Evolutionary conservation across 2,888 invertebrate genomes (phyloP), one percentile per base, ranked within the genome.

Genomic region (Scaptomyza reducta): DNA sequence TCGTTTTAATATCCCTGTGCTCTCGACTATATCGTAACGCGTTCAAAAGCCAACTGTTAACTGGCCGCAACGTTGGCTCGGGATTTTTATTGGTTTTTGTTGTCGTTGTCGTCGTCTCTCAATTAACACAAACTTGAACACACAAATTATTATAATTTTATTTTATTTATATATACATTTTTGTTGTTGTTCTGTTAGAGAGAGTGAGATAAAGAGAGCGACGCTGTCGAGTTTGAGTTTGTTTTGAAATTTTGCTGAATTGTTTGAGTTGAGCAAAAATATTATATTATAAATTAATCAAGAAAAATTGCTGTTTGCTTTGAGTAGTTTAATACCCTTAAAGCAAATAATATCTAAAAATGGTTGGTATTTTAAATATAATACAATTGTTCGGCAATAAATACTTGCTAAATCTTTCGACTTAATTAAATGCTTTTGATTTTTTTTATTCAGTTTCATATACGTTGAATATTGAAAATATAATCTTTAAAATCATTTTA

Each of bases 41-140:
- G 71, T 57, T 80, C 56, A 49, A 63, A 65, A 57, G 54, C 40
- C 75, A 73, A 75, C 60, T 71, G 67, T 29, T 72, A 80, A 73
- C 82, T 81, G 79, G 46, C 61, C 41, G 53, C 41, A 41, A 55
- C 50, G 41, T 56, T 61, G 61, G 45, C 31, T 54, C 70, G 55
- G 54, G 80, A 80, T 77, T 73, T 79, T 82, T 85, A 82, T 79
- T 85, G 82, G 49, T 25, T 14, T 14, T 14, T 25, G 44, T n/a
- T 35, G 69, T 29, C 47, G 55, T 25, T 25, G 46, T 3, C 46
- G 31, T 13, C 35, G 58, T 16, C 60, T 50, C 74, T 62, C 74
- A 74, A 76, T 74, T 74, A 71, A 71, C 74, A 74, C 71, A 60
- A 70, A 61, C 58, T 55, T 18, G 13, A 70, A 53, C 50, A 70